Evolutionary conservation across 2,113 vertebrate genomes (phyloP).

Genomic region (Empidonax traillii): DNA sequence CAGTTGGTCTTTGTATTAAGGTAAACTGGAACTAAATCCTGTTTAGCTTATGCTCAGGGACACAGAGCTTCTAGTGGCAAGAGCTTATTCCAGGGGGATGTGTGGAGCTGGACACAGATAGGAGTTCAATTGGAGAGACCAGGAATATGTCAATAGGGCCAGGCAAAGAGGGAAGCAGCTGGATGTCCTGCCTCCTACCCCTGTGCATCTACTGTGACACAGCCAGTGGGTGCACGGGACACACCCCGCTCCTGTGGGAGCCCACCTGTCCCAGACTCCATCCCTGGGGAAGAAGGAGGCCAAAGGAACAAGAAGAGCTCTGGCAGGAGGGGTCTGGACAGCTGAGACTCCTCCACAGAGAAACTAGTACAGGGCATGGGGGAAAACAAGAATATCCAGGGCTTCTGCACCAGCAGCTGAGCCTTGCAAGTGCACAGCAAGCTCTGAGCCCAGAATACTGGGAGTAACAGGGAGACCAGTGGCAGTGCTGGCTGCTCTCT

Average conservation of each 20-base stretch:
- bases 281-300: not conserved
- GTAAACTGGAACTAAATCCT: slow-evolving; percentile 4
- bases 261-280: accelerated
- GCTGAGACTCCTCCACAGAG: not conserved
- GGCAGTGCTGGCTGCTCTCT: not conserved
- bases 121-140: not conserved
- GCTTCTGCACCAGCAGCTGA: not conserved
- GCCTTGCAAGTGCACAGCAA: not conserved
- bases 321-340: not conserved
- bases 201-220: not conserved
- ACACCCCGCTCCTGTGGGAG: accelerated
- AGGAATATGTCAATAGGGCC: not conserved
- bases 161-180: not conserved
- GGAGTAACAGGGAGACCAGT: not conserved
- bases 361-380: not conserved
- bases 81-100: not conserved
- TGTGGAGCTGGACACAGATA: not conserved
- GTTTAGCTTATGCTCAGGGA: not conserved
- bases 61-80: not conserved
- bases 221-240: not conserved
- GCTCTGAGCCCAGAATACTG: not conserved
- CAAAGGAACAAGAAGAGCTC: not conserved
- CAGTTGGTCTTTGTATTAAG: not conserved
- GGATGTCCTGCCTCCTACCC: not conserved
- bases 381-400: not conserved